Conservation (phyloP, 2,888 invertebrate species). For the Homarus gammarus region DNA sequence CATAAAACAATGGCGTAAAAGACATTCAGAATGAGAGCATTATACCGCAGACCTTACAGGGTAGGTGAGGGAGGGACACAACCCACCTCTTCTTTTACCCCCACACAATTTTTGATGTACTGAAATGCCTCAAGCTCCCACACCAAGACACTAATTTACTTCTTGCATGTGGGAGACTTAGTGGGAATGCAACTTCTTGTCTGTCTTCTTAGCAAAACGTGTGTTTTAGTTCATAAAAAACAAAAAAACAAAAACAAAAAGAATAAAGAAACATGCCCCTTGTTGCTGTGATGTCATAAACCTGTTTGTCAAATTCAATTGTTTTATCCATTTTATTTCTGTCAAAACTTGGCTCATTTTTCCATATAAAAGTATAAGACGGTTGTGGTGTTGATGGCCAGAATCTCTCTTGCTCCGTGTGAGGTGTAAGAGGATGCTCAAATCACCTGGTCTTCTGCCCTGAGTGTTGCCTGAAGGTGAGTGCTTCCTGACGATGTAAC, state of each 20-base stretch:
- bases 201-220: not conserved
- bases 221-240: not conserved
- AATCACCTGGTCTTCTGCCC: too few species aligned
- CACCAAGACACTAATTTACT: not conserved
- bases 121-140: not conserved
- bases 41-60: not conserved
- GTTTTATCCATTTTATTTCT: not conserved
- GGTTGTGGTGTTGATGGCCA: too few species aligned
- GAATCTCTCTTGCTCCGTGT: too few species aligned
- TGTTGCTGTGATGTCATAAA: conserved; percentile 12
- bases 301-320: not conserved
- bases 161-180: not conserved
- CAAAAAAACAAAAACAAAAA: too few species aligned
- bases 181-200: not conserved
- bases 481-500: too few species aligned
- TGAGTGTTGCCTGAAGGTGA: too few species aligned
- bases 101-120: not conserved
- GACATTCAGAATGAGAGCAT: not conserved
- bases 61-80: not conserved
- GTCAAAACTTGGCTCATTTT: too few species aligned
- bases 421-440: too few species aligned
- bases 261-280: not conserved
- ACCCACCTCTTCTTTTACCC: not conserved
- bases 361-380: too few species aligned
- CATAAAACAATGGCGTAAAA: not conserved